These are phyloP conservation scores for Alloplasta piceator DNA, from an alignment of 2,888 invertebrate genomes.

Conservation along the genomic window DNA sequence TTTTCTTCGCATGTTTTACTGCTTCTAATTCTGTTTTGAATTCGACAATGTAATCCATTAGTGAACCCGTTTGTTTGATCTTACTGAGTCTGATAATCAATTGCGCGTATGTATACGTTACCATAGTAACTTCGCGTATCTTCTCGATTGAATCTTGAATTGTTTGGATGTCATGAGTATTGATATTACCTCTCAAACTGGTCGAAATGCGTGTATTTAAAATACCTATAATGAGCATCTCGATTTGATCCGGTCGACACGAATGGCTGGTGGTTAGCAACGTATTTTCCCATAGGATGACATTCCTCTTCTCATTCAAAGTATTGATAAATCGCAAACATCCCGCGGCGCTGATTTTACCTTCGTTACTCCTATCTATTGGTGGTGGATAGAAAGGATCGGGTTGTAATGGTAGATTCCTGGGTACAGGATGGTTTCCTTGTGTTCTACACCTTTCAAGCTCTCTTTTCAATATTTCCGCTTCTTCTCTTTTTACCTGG, in stretches of 20 bases:
- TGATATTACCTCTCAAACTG: constrained; percentile 28
- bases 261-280: constrained; percentile 9
- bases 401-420: background rate
- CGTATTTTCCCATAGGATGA: constrained; percentile 29
- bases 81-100: constrained; percentile 9
- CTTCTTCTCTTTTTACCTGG: too few relatives aligned
- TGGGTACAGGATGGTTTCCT: constrained; percentile 4
- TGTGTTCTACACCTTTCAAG: constrained; percentile 4
- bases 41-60: constrained; percentile 6
- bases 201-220: constrained; percentile 23
- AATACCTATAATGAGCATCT: constrained; percentile 28
- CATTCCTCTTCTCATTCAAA: constrained; percentile 18
- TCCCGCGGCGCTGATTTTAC: background rate
- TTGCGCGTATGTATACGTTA: constrained; percentile 2
- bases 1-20: too few relatives aligned
- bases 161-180: constrained; percentile 2
- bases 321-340: constrained; percentile 23
- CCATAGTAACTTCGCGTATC: constrained; percentile 1
- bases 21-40: constrained; percentile 7
- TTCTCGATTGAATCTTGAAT: constrained; percentile 2
- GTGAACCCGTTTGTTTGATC: constrained; percentile 14
- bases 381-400: background rate
- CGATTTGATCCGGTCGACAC: constrained; percentile 27
- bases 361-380: constrained; percentile 11
- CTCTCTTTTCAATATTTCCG: constrained; percentile 6